These are phyloP conservation scores for Lycophotia porphyrea DNA, from an alignment of 2,888 invertebrate genomes.

Conservation along the genomic window DNA sequence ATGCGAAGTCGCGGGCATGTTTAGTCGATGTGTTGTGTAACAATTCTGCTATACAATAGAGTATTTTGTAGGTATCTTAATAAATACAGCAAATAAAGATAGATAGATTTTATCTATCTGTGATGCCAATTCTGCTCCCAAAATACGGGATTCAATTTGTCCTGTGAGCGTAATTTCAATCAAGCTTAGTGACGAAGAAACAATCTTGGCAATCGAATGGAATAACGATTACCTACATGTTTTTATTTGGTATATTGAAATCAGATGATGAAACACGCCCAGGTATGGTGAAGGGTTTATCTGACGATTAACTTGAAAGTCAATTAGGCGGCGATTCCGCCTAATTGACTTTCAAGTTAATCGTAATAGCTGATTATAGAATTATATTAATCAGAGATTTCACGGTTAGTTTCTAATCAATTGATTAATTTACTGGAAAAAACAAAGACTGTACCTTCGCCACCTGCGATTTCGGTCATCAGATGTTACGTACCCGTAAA, in stretches of 20 bases:
- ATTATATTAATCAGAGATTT: slow-evolving; percentile 37
- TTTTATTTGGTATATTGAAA: neutral
- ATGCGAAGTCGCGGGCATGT: too few relatives aligned
- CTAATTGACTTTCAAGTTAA: too few relatives aligned
- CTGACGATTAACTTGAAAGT: slow-evolving; percentile 27
- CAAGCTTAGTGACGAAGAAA: neutral
- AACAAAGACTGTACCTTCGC: slow-evolving; percentile 1
- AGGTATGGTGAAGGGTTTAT: slow-evolving; percentile 2
- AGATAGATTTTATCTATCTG: neutral
- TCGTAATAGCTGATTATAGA: slow-evolving; percentile 24
- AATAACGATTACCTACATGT: slow-evolving; percentile 13
- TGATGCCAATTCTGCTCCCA: neutral
- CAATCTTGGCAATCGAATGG: slow-evolving; percentile 7
- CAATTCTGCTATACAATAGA: too few relatives aligned
- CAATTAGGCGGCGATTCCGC: slow-evolving; percentile 51
- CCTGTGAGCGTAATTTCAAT: neutral
- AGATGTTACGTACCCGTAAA: neutral
- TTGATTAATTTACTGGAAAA: slow-evolving; percentile 16
- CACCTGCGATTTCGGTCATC: neutral
- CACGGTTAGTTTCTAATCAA: slow-evolving; percentile 37
- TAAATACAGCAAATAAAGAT: neutral
- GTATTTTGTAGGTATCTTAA: too few relatives aligned
- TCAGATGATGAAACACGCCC: neutral
- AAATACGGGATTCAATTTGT: neutral
- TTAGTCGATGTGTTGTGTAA: too few relatives aligned